Evolutionary conservation across 1,140 invertebrate genomes (phyloP).

Genomic region (Rhizoglyphus robini): DNA sequence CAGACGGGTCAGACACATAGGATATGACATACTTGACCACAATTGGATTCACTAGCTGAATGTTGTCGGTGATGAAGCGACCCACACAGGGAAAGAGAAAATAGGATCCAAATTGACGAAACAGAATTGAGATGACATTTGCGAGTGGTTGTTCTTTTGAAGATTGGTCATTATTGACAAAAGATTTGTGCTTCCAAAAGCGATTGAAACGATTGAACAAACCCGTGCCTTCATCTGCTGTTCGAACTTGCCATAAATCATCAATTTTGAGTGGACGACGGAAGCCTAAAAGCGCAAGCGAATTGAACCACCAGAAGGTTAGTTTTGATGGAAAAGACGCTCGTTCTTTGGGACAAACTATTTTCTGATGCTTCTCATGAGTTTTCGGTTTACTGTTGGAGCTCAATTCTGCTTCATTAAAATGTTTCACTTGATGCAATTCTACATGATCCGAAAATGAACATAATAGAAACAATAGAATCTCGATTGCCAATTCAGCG

Average conservation of each 20-base stretch:
- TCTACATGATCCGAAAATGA: conserved; percentile 28
- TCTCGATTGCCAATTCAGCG: neutral
- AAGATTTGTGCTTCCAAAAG: neutral
- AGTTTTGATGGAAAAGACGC: too few relatives aligned
- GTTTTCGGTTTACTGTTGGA: neutral
- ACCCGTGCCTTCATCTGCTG: neutral
- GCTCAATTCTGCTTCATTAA: conserved; percentile 31
- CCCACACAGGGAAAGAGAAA: neutral
- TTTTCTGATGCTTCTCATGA: neutral
- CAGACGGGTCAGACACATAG: neutral
- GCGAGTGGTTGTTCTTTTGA: neutral
- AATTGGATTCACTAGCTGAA: neutral
- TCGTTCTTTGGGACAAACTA: conserved; percentile 63
- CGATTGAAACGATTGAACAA: conserved; percentile 1
- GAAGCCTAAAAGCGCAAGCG: neutral
- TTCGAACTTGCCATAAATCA: conserved; percentile 6
- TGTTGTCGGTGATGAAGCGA: neutral
- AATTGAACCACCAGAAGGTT: conserved; percentile 26
- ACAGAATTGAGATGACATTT: neutral
- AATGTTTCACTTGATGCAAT: conserved; percentile 52
- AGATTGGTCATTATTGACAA: neutral
- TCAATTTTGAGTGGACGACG: neutral
- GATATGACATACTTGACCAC: neutral
- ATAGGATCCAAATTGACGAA: neutral
- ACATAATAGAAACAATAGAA: neutral